Base-by-base conservation (phyloP, 2,888 invertebrate species). In the Laspeyria flexula region DNA sequence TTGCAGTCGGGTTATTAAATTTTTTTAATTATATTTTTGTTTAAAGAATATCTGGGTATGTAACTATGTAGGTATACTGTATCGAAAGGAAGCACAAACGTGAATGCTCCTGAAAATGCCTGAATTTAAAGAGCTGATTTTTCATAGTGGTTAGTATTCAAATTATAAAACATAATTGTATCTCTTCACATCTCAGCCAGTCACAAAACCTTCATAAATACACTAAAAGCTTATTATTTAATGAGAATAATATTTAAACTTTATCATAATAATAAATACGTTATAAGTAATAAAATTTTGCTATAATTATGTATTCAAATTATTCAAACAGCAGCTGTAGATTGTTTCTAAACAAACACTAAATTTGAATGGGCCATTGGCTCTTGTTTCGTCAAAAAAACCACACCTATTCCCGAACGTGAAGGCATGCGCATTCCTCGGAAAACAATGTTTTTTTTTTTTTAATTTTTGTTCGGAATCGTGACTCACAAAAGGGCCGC, bases 391-490 rank as follows among this genome's bases (percentile, higher is more conserved):
- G 49, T 65, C 49, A 55, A 69, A 66, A n/a, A 66, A 67, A 56
- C 52, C 43, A 27, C 39, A 41, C 34, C 44, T 48, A 51, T 30
- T 49, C 44, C 43, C 21, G 43, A 75, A 84, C 88, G 89, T 90
- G 90, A 85, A 58, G 78, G 86, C 81, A 86, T 79, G 85, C 82
- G 68, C 86, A 85, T 88, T 86, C 85, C 78, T 75, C 48, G 60
- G 61, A 69, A 63, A 65, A 65, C 65, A 66, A 67, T 55, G 52
- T 57, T 62, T 73, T 65, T 77, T 69, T 58, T 44, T 43, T 47
- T 40, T 37, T 52, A n/a, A n/a, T 58, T 52, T 56, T 64, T 52
- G 55, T 47, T 48, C 47, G 46, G 48, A 48, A 60, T 61, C 78
- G 71, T 86, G 85, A 84, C 80, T 83, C 85, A 87, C 83, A 88